Conservation (phyloP, 2,113 vertebrate genomes). For the Illadopsis cleaveri region DNA sequence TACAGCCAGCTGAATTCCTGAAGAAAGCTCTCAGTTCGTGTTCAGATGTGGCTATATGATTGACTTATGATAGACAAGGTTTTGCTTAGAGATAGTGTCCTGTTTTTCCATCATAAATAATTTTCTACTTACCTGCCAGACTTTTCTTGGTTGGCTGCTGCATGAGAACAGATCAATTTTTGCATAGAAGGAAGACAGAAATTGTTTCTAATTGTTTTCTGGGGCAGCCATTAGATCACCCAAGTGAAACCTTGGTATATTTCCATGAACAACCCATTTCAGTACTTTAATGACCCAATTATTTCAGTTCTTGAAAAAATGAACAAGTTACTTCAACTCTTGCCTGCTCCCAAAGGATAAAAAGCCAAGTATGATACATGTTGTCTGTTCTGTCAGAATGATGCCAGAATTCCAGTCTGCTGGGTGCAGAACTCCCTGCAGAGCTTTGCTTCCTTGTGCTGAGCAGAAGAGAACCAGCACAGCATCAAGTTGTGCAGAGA, state of each 20-base stretch:
- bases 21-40: background rate
- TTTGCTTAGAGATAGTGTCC: conserved; percentile 9
- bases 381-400: background rate
- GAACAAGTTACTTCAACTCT: background rate
- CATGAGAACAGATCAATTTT: conserved; percentile 35
- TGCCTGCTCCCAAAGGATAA: background rate
- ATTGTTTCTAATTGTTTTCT: conserved; percentile 60
- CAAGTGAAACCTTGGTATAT: background rate
- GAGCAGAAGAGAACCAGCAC: background rate
- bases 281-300: conserved; percentile 50
- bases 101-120: background rate
- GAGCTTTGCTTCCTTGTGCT: background rate
- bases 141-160: conserved; percentile 5
- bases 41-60: background rate
- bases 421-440: background rate
- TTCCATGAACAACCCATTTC: conserved; percentile 15
- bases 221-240: conserved; percentile 39
- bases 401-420: background rate
- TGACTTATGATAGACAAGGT: background rate
- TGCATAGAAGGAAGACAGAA: conserved; percentile 6
- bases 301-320: conserved; percentile 17
- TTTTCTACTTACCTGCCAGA: conserved; percentile 18
- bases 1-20: background rate
- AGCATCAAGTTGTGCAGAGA: background rate
- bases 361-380: background rate